A percentile compares a stretch with the other conserved stretches of the same genome.
Conservation (phyloP, 2,113 vertebrate genomes). For the Prunella fulvescens region DNA sequence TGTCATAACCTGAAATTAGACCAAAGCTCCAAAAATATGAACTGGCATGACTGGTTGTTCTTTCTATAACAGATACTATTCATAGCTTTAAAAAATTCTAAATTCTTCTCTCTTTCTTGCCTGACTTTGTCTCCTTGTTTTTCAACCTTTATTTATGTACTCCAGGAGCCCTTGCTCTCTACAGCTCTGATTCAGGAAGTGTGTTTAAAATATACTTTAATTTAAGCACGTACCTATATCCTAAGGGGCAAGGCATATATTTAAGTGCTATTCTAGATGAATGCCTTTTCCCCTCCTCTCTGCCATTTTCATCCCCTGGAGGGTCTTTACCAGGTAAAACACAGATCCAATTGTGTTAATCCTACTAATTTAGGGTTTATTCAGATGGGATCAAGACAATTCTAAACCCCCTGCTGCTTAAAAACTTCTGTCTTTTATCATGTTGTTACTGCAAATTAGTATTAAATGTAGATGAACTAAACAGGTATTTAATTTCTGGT, state of each 20-base stretch:
- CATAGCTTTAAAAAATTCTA: background rate
- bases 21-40: background rate
- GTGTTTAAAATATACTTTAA: background rate
- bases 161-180: background rate
- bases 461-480: background rate
- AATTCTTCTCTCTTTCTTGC: background rate
- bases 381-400: background rate
- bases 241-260: background rate
- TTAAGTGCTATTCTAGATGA: background rate
- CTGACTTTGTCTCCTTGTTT: background rate
- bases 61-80: background rate
- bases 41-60: background rate
- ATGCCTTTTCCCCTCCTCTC: background rate
- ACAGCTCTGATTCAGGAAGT: background rate
- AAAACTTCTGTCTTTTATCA: background rate
- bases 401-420: background rate
- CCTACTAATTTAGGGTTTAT: background rate
- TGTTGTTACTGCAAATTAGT: background rate
- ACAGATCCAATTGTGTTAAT: background rate
- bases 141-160: background rate
- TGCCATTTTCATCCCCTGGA: background rate
- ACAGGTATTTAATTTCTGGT: background rate
- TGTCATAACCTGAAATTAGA: background rate
- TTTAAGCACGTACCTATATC: background rate
- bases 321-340: conserved; percentile 6